Evolutionary conservation across 2,797 vertebrate genomes (phyloP).

Genomic region (Novumbra hubbsi): DNA sequence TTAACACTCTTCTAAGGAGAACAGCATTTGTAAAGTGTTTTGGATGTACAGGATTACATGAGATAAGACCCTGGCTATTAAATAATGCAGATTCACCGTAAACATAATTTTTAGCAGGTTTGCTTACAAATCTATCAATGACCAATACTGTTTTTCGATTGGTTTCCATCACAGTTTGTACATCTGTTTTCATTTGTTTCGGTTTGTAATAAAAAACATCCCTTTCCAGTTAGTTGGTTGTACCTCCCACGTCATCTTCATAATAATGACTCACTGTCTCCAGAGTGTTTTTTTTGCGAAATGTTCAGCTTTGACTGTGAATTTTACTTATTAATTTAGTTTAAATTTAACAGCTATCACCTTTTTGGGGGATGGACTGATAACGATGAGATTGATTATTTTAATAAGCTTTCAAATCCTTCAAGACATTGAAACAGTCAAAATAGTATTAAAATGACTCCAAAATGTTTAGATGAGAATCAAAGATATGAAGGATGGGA

Average conservation of each 20-base stretch:
- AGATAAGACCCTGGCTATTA: background rate
- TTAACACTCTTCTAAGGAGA: background rate
- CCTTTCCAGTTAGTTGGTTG: conserved; percentile 25
- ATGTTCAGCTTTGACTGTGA: conserved; percentile 9
- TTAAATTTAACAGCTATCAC: conserved; percentile 12
- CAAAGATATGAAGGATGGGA: conserved; percentile 21
- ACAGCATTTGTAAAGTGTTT: background rate
- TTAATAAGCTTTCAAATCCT: conserved; percentile 27
- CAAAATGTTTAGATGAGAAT: background rate
- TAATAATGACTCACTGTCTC: conserved; percentile 31
- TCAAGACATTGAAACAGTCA: background rate
- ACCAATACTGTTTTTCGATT: conserved; percentile 34
- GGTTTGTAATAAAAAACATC: conserved; percentile 35
- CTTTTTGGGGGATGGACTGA: conserved; percentile 15
- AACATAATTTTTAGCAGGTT: background rate
- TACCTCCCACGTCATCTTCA: background rate
- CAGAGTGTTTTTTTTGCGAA: conserved; percentile 26
- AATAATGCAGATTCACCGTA: background rate
- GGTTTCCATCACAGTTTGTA: conserved; percentile 18
- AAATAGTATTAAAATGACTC: background rate
- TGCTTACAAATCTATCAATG: conserved; percentile 7
- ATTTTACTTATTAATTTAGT: conserved; percentile 1
- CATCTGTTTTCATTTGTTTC: conserved; percentile 55
- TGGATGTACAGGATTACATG: conserved; percentile 5
- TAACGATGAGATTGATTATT: conserved; percentile 28